Conservation (phyloP, 2,888 invertebrate genomes). For the Lottia scabra region DNA sequence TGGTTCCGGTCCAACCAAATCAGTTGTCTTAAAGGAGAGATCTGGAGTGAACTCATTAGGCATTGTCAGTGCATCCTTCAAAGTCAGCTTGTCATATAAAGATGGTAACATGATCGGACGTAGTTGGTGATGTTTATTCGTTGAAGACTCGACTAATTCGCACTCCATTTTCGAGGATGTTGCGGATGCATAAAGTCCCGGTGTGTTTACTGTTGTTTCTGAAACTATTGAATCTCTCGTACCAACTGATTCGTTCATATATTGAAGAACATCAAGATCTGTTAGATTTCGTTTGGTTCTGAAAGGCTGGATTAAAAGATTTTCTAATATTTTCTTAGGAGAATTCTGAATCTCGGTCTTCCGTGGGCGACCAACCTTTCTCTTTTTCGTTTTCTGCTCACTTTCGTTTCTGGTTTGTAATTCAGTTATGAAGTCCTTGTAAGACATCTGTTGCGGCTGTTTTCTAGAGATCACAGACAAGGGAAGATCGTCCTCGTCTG, state of each 20-base stretch:
- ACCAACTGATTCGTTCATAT: background rate
- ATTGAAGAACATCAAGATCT: background rate
- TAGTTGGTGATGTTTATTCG: background rate
- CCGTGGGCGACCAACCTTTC: background rate
- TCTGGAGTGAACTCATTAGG: background rate
- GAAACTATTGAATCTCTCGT: too few relatives aligned
- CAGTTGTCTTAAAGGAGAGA: background rate
- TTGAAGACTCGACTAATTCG: background rate
- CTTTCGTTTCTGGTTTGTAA: too few relatives aligned
- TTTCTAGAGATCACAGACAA: too few relatives aligned
- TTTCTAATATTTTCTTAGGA: background rate
- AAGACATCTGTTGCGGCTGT: too few relatives aligned
- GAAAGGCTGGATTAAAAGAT: background rate
- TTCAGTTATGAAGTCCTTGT: too few relatives aligned
- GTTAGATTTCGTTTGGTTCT: background rate
- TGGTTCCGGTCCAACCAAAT: background rate
- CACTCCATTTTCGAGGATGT: background rate
- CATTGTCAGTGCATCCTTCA: background rate
- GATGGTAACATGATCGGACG: background rate
- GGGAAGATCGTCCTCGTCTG: too few relatives aligned
- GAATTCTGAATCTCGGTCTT: background rate
- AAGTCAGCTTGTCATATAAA: background rate
- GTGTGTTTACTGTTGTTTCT: too few relatives aligned
- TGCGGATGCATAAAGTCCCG: background rate
- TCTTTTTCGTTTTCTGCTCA: background rate